Percentiles rank a stretch among this genome's conserved stretches.
Evolutionary conservation across 2,797 vertebrate species (phyloP).

Genomic region (Chaetophractus vellerosus): DNA sequence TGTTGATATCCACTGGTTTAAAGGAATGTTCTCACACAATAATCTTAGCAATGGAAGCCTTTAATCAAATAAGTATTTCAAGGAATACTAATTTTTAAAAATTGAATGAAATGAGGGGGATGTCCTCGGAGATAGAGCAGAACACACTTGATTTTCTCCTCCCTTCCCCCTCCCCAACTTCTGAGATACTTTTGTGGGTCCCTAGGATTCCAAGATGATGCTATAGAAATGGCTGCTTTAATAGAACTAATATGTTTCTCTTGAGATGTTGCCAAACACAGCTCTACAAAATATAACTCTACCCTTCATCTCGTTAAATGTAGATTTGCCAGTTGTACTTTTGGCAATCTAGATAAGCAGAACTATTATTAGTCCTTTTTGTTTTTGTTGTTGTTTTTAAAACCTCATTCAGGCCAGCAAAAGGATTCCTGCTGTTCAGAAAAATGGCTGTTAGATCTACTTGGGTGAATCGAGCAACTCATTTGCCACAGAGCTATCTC

Average conservation of each 20-base stretch:
- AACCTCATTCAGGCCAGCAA: constrained; percentile 48
- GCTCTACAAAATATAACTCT: background rate
- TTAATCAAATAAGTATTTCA: constrained; percentile 13
- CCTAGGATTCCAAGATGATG: background rate
- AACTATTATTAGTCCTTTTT: background rate
- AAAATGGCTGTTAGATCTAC: constrained; percentile 73
- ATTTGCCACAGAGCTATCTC: constrained; percentile 45
- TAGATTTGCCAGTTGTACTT: constrained; percentile 20
- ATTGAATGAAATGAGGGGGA: background rate
- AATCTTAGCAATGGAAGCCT: background rate
- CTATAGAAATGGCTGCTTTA: background rate
- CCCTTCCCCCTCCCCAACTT: background rate
- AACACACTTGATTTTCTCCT: background rate
- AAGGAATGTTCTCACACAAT: background rate
- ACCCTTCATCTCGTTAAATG: background rate
- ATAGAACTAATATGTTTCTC: background rate
- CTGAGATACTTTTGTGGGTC: background rate
- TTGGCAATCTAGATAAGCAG: constrained; percentile 35
- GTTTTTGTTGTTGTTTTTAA: constrained; percentile 64
- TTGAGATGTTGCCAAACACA: background rate
- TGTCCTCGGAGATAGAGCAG: background rate
- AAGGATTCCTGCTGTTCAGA: constrained; percentile 50
- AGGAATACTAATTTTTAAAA: constrained; percentile 1
- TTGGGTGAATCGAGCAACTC: constrained; percentile 55
- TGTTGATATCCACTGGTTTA: background rate